Evolutionary conservation across 2,113 vertebrate species (phyloP).

Genomic region (Laterallus jamaicensis): DNA sequence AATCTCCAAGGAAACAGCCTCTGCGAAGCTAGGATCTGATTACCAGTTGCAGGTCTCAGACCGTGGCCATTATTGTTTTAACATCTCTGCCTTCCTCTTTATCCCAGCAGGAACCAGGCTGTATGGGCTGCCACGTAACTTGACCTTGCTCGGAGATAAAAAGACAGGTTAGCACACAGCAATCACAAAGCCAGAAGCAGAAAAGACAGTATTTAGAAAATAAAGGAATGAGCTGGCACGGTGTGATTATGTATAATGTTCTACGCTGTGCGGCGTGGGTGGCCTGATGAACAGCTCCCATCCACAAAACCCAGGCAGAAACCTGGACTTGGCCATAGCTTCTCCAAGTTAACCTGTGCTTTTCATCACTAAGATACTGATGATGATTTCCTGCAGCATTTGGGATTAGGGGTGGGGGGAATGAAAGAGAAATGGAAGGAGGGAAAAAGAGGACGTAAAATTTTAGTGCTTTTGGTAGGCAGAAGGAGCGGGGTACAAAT

Average conservation of each 20-base stretch:
- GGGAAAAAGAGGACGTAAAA: neutral
- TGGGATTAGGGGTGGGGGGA: neutral
- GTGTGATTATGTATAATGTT: constrained; percentile 66
- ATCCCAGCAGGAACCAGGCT: constrained; percentile 74
- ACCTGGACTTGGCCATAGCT: neutral
- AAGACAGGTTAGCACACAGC: constrained; percentile 72
- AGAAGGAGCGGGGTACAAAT: neutral
- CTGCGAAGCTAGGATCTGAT: constrained; percentile 75
- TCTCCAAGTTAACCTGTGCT: neutral
- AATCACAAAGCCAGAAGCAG: constrained; percentile 66
- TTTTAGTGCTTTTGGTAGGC: neutral
- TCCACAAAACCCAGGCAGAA: neutral
- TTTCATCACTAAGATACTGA: neutral
- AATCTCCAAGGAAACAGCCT: constrained; percentile 77
- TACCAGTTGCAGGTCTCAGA: constrained; percentile 75
- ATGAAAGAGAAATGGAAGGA: neutral
- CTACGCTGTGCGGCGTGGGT: constrained; percentile 38
- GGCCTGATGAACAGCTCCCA: neutral
- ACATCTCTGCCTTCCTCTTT: constrained; percentile 78
- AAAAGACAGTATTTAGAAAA: constrained; percentile 80
- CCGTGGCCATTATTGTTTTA: constrained; percentile 83
- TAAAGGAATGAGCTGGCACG: constrained; percentile 65
- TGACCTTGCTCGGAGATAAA: constrained; percentile 79
- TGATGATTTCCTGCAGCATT: neutral
- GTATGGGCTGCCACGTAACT: constrained; percentile 59